Base-by-base conservation (phyloP, 2,888 invertebrate genomes). In the Cryptus viduatorius region DNA sequence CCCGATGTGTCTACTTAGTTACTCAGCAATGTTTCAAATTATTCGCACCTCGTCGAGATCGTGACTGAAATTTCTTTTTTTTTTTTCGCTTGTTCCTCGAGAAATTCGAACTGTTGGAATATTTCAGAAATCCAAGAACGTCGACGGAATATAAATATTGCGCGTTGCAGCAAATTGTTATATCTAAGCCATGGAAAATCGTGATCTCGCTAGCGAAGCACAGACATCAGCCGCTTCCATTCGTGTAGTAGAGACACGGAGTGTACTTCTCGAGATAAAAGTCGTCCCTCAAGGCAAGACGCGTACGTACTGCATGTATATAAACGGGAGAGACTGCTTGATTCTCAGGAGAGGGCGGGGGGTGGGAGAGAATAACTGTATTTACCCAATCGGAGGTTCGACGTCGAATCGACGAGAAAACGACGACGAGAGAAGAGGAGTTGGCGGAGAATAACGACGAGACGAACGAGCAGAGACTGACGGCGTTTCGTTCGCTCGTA, bases 321-420 rank as follows among this genome's bases (percentile, higher is more conserved):
- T 72, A 79, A 81, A 75, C 75, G 69, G 48, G 5, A 12, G 72
- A 76, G 65, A 72, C 59, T 65, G 59, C 37, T 48, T 44, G 42
- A 65, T 14, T 53, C 53, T 69, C 53, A 42, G 53, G 37, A 10
- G 46, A 8, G 37, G 10, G 44, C 16, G 14, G 37, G 10, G 44
- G 37, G 73, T 48, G 48, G 37, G 69, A 48, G 42, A 65, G 48
- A 82, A 71, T 81, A 76, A 82, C 79, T 79, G 83, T 93, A 92
- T 93, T 93, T 93, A 92, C 92, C 86, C 92, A 92, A 92, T 92
- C 91, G 93, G 89, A 82, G 84, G 72, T 79, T 79, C 79, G 82
- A 82, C 79, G 79, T 61, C 87, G 90, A 88, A 88, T 89, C 89
- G 90, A 91, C 89, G 90, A 91, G 91, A 59, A 78, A 80, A 61